Base-by-base conservation (phyloP, 2,113 vertebrate species). In the Lophotis ruficrista region DNA sequence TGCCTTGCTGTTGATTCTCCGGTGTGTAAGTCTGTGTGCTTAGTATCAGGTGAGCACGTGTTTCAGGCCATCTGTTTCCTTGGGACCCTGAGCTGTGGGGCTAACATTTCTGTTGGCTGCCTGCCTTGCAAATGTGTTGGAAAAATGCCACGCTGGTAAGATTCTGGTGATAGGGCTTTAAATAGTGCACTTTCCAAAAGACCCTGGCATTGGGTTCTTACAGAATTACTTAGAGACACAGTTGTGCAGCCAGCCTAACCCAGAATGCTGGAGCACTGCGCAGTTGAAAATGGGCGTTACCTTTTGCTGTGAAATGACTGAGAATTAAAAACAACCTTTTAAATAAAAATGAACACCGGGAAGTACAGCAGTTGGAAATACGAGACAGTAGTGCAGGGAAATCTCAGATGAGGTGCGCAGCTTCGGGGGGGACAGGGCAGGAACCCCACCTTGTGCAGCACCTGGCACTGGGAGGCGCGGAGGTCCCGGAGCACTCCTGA, bases 151-250 rank as follows among this genome's bases (percentile, higher is more conserved):
- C 27, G 30, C 2, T 13, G 51, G 56, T 43, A 50, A 8, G 1
- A 3, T 30, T 66, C 53, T 33, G 33, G 41, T 60, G 60, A 10
- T 12, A 14, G 38, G 76, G 7, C 14, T 58, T 48, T 5, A 57
- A 37, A 41, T 1, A 43, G 9, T 8, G 25, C 21, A 1, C 18
- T 68, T 68, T 21, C 68, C 48, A 38, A 54, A 75, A 72, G 27
- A 2, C 1, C 8, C 14, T 24, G 77, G 30, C 1, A 1, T 11
- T 72, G 81, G 24, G 4, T 22, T 58, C 37, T 35, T 43, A 2
- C 1, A 23, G 24, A 75, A 20, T 37, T 21, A 15, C n/a, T 57
- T 13, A 50, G 30, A 65, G 62, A 6, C 12, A 12, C 5, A 2
- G 38, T 21, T 57, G 24, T 71, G 53, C 57, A 89, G 66, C 48